Base-by-base conservation (phyloP, 2,797 vertebrate species). In the Pristis pectinata region DNA sequence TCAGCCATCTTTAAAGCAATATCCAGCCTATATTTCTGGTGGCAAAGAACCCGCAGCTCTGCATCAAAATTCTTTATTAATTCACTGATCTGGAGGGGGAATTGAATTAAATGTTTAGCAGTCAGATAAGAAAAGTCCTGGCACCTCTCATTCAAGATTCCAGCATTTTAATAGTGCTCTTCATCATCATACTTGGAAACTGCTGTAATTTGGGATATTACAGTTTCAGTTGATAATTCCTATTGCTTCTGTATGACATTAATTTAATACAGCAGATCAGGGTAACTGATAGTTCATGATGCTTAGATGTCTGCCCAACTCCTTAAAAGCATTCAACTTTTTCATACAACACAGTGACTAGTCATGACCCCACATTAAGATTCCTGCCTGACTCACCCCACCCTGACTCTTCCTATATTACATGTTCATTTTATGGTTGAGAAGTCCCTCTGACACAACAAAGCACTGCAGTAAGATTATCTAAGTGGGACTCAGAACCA, bases 1-100 rank as follows among this genome's bases (percentile, higher is more conserved):
- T 98, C 98, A n/a, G 97, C 97, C 95, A 96, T 95, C 96, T 99
- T 99, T 97, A 99, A 97, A 95, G 97, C 95, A 72, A 96, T 95
- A 91, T 99, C 98, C 96, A 98, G 96, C 74, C 95, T 96, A 95
- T 97, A 95, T 95, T 99, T 99, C 95, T 98, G 96, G 93, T 98
- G 98, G 61, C 96, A 97, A 95, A 99, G 96, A 94, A 98, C 95
- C 85, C 87, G 95, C n/a, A 99, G 97, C 93, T 98, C 97, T 0
- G 97, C 97, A 44, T 99, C 98, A 17, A 99, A 99, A 64, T 94
- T 96, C 79, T 96, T 95, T 95, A 98, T 95, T 0, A 97, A 95
- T 0, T 96, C 95, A 10, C 97, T 97, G 96, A 99, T 98, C 99
- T 99, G 95, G 53, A 94, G 70, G 76, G 24, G 11, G 15, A 94